Evolutionary conservation across 2,888 invertebrate genomes (phyloP), one percentile per base, ranked within the genome.

Genomic region (Listrodromus nycthemerus): DNA sequence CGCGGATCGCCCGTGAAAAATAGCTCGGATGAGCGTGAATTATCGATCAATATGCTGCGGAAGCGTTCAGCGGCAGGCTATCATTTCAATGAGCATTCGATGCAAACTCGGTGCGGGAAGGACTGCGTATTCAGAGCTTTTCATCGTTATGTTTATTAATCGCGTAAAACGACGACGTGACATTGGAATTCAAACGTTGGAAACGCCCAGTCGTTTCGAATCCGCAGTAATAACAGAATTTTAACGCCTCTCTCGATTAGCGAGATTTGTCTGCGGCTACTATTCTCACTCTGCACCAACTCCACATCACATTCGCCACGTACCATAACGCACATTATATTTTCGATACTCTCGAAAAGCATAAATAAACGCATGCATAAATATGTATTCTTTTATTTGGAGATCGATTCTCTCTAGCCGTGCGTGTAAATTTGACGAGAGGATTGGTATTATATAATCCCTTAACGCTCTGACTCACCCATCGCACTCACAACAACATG

Each of bases 41-140:
- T 84, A 84, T 84, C 74, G 84, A 74, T 70, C 73, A 78, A 81
- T 81, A 75, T 58, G 74, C 55, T 74, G 73, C 69, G 65, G 81
- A 81, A 81, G 81, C 81, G 73, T 80, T 73, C 52, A 19, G 61
- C 48, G 33, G 24, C 81, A 21, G 24, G 52, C 33, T 73, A 19
- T 41, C 63, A 74, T 74, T 78, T 74, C 66, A 63, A 58, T 78
- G 50, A 63, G 6, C 30, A 33, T 69, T 52, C 52, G n/a, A 61
- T 50, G 13, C 41, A 71, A 55, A 37, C 69, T 48, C 66, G 6
- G 19, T 33, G 30, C 10, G 4, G 24, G 13, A 45, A 37, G 41
- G 52, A 48, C 48, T 16, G 58, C 24, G 37, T 50, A n/a, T 41
- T 71, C 69, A n/a, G 27, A 50, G n/a, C 45, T 69, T 61, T 69